Percentiles rank a stretch among this genome's conserved stretches.
Conservation (phyloP, 2,797 vertebrate genomes). For the Alcedo atthis region DNA sequence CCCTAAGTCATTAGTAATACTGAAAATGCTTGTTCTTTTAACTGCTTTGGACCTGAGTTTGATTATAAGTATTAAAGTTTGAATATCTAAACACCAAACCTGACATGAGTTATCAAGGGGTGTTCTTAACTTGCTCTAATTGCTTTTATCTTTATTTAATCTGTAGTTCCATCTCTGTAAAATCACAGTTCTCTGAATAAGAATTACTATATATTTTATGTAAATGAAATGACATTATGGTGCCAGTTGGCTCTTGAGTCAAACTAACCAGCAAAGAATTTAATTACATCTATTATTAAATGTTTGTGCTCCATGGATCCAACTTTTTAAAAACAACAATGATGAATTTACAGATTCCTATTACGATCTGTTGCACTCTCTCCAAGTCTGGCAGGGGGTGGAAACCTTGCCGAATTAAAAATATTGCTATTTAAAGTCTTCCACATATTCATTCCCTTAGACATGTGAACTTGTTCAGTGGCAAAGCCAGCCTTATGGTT, state of each 20-base stretch:
- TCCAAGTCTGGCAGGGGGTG: constrained; percentile 54
- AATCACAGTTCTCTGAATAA: constrained; percentile 21
- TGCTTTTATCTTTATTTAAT: constrained; percentile 41
- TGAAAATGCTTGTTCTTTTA: background rate
- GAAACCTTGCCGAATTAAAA: constrained; percentile 48
- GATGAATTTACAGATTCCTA: constrained; percentile 58
- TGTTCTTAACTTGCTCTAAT: background rate
- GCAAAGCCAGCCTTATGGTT: constrained; percentile 19
- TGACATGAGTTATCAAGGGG: background rate
- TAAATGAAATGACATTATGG: constrained; percentile 44
- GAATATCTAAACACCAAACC: constrained; percentile 5
- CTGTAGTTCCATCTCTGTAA: constrained; percentile 31
- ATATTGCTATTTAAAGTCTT: constrained; percentile 50
- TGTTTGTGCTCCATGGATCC: constrained; percentile 45
- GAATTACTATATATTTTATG: constrained; percentile 42
- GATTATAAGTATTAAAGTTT: background rate
- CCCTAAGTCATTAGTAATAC: background rate
- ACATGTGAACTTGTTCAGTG: constrained; percentile 24
- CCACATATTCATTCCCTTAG: constrained; percentile 45
- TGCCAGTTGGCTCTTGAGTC: constrained; percentile 62
- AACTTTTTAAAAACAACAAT: constrained; percentile 60
- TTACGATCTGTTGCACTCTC: constrained; percentile 30
- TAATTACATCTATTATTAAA: constrained; percentile 72
- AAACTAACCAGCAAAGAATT: constrained; percentile 56
- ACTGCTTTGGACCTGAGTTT: background rate